A percentile compares a stretch with the other conserved stretches of the same genome.
phyloP scores from a whole-genome alignment of 2,113 vertebrate species.

The Plestiodon gilberti region DNA sequence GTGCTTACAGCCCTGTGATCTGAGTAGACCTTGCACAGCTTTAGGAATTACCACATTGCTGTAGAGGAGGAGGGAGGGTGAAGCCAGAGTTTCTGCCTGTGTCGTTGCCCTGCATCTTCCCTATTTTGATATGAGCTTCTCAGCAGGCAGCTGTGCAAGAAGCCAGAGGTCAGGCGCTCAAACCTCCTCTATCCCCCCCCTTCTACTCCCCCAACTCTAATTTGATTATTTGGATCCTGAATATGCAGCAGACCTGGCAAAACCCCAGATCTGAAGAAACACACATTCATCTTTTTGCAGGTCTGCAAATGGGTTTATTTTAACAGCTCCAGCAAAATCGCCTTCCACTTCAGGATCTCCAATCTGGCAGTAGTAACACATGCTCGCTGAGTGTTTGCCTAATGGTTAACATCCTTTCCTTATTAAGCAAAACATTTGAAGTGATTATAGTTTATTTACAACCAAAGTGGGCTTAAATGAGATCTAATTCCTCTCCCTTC shows the following conservation, averaged over 20 bases:
- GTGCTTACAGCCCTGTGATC: no score
- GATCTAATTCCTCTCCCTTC: slow-evolving; percentile 69
- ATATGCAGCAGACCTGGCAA: neutral
- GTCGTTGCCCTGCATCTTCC: no score
- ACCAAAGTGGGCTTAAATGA: slow-evolving; percentile 72
- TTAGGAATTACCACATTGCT: no score
- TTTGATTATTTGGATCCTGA: neutral
- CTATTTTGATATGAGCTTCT: neutral
- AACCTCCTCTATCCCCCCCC: neutral
- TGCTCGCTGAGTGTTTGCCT: slow-evolving; percentile 60
- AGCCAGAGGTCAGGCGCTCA: no score
- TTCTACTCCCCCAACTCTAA: neutral
- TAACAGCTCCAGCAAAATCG: slow-evolving; percentile 50
- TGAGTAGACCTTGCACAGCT: no score
- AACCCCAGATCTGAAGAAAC: neutral
- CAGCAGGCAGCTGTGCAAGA: neutral
- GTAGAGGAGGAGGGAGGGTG: no score
- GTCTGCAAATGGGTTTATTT: slow-evolving; percentile 70
- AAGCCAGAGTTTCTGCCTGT: no score
- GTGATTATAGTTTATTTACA: slow-evolving; percentile 77
- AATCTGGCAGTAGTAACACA: slow-evolving; percentile 63
- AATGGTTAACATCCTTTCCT: slow-evolving; percentile 70
- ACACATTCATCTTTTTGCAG: slow-evolving; percentile 50
- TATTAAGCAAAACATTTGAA: slow-evolving; percentile 75
- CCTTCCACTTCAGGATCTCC: slow-evolving; percentile 58